phyloP scores from a whole-genome alignment of 2,888 invertebrate species.

The Acleris holmiana region DNA sequence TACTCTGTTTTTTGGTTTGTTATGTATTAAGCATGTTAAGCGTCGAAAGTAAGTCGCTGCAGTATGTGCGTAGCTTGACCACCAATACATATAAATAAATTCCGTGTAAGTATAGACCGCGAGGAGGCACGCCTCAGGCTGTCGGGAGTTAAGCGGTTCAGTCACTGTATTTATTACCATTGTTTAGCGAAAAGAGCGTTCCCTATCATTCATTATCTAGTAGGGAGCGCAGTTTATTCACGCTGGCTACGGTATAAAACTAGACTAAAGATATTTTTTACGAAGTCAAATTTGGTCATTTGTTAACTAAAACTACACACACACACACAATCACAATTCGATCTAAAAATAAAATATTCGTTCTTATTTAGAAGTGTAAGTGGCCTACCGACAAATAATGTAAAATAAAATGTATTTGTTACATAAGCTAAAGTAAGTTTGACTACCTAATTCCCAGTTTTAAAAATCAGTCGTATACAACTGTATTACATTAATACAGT shows the following conservation, averaged over 20 bases:
- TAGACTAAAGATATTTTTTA: conserved; percentile 39
- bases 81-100: conserved; percentile 30
- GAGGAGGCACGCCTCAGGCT: conserved; percentile 42
- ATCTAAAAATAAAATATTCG: neutral
- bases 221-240: conserved; percentile 51
- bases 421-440: neutral
- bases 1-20: too few relatives aligned
- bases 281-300: conserved; percentile 9
- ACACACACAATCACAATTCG: conserved; percentile 4
- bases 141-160: conserved; percentile 70
- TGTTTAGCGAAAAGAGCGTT: conserved; percentile 79
- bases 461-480: too few relatives aligned
- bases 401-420: too few relatives aligned
- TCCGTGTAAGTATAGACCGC: conserved; percentile 32
- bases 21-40: neutral
- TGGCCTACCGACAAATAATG: too few relatives aligned
- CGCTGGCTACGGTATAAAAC: conserved; percentile 44
- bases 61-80: conserved; percentile 33
- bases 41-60: conserved; percentile 5
- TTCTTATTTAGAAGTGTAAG: too few relatives aligned
- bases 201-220: conserved; percentile 77
- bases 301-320: conserved; percentile 28
- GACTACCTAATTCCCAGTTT: neutral
- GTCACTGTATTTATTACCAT: conserved; percentile 83
- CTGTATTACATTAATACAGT: too few relatives aligned